Conservation (phyloP, 2,797 vertebrate species). For the Cynopterus sphinx region DNA sequence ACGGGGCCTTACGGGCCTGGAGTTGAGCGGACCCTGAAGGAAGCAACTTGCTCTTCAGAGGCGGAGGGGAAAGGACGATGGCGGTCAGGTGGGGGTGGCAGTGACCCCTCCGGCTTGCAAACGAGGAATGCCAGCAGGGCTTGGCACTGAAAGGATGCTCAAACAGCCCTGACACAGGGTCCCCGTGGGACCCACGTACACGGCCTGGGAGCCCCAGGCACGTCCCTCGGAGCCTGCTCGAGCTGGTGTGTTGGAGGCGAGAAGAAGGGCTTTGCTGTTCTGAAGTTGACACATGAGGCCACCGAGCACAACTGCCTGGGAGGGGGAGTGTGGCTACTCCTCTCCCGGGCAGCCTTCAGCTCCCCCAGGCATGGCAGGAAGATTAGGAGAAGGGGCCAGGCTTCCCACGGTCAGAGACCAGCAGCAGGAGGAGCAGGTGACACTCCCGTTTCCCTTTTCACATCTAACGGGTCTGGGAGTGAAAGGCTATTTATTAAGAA, state of each 20-base stretch:
- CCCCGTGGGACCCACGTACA: rapidly evolving
- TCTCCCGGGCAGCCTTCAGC: background rate
- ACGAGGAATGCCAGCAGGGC: background rate
- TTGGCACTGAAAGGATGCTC: background rate
- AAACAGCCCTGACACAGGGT: background rate
- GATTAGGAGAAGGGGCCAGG: background rate
- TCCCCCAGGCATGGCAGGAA: background rate
- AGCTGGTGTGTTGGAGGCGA: rapidly evolving
- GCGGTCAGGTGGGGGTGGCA: rapidly evolving
- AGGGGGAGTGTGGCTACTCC: background rate
- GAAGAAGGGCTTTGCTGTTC: background rate
- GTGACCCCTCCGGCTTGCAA: background rate
- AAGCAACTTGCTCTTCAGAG: background rate
- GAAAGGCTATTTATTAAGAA: background rate
- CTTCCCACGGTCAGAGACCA: background rate
- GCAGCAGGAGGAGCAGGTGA: background rate
- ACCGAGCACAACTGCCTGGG: background rate
- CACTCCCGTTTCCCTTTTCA: rapidly evolving
- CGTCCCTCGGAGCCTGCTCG: background rate
- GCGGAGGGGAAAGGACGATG: rapidly evolving
- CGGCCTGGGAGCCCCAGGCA: background rate
- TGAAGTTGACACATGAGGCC: rapidly evolving
- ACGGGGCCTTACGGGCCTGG: background rate
- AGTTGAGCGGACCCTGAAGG: background rate
- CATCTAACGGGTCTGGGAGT: background rate